These are phyloP conservation scores for Cololabis saira DNA, from an alignment of 2,113 vertebrate genomes.

Conservation along the genomic window DNA sequence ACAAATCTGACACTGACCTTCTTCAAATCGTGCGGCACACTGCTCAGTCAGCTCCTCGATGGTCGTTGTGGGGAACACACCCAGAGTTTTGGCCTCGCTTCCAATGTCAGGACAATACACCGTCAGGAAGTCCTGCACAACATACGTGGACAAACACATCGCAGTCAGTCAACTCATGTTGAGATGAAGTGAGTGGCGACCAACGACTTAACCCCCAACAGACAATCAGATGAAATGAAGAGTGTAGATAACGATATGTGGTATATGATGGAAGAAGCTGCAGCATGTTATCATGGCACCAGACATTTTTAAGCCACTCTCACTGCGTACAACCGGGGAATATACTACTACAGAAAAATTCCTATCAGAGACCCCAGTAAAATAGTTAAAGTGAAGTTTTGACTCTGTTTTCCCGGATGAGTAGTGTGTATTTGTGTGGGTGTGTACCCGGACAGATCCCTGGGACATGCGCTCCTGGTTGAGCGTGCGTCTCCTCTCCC, in stretches of 20 bases:
- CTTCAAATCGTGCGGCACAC: slow-evolving; percentile 89
- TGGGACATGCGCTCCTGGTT: slow-evolving; percentile 88
- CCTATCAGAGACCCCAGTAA: too few relatives aligned
- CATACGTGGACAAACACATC: background rate
- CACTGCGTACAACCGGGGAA: too few relatives aligned
- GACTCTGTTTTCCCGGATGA: too few relatives aligned
- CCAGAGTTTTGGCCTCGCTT: slow-evolving; percentile 87
- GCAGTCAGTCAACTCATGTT: background rate
- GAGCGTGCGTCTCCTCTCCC: slow-evolving; percentile 92
- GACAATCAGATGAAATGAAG: too few relatives aligned
- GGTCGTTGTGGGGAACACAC: slow-evolving; percentile 81
- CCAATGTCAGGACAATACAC: slow-evolving; percentile 87
- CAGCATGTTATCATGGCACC: too few relatives aligned
- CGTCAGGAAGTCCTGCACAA: slow-evolving; percentile 91
- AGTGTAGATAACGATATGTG: too few relatives aligned
- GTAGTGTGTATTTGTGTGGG: background rate
- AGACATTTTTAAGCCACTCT: too few relatives aligned
- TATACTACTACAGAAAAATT: too few relatives aligned
- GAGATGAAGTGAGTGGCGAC: too few relatives aligned
- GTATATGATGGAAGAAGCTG: too few relatives aligned
- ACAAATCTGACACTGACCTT: slow-evolving; percentile 56
- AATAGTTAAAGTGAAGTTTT: too few relatives aligned
- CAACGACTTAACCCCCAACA: too few relatives aligned
- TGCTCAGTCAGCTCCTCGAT: slow-evolving; percentile 84
- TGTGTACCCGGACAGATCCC: slow-evolving; percentile 87